Evolutionary conservation across 2,888 invertebrate species (phyloP), one percentile per base, ranked within the genome.

Genomic region (Empis stercorea): DNA sequence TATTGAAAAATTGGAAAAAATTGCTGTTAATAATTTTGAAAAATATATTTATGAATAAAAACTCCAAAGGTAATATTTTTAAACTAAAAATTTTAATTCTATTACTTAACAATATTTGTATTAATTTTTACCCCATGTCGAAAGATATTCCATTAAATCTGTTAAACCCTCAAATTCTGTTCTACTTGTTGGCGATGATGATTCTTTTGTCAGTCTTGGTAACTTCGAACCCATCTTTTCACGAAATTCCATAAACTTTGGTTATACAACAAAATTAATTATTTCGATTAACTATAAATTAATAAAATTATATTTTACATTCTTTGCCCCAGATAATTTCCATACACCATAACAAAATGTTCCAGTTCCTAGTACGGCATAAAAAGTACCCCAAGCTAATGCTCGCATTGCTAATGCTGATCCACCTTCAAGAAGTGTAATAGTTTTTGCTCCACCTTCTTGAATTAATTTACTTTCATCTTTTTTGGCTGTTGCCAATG

Each of bases 81-180:
- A 30, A 6, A 41, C 39, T 3, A 23, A 15, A 15, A 38, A 32
- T n/a, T 10, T 30, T 10, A 10, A 14, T 17, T 13, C n/a, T n/a
- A n/a, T n/a, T 23, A 10, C 3, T 43, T 46, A 34, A 34, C n/a
- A 13, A 34, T n/a, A 34, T 34, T 34, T 34, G n/a, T n/a, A 4
- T 7, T 34, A 13, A n/a, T 68, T 64, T 49, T 63, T 68, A 30
- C 62, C 62, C 64, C 68, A 68, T 30, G 72, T 63, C 53, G 79
- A 73, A 55, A 89, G 64, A 68, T 93, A 94, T 54, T 79, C 81
- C 59, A 93, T 71, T 32, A 94, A 72, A 66, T 94, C 93, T 57
- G 83, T 86, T 32, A 94, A 66, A 48, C 85, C 84, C 56, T 77
- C 81, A 59, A 94, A 94, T 60, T 94, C 93, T 27, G 87, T 89